Percentiles rank a stretch among this genome's conserved stretches.
Evolutionary conservation across 2,888 invertebrate genomes (phyloP).

Genomic region (Tetramorium bicarinatum): DNA sequence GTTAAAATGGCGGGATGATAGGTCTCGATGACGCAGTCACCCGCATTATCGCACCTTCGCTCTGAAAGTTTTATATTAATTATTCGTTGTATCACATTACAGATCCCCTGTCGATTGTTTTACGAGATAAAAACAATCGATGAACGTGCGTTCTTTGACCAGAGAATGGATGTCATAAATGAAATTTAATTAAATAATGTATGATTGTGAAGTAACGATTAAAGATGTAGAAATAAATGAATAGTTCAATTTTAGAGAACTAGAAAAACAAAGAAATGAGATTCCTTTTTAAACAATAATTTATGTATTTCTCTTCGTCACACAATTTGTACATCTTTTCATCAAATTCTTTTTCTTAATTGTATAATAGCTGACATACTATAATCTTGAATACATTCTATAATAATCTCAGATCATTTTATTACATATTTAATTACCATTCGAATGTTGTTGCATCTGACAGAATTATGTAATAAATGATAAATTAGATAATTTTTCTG

Average conservation of each 20-base stretch:
- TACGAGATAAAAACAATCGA: not conserved
- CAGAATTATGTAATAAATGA: not conserved
- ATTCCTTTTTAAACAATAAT: not conserved
- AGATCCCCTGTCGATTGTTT: not conserved
- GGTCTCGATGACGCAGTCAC: conserved; percentile 8
- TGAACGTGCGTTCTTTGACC: not conserved
- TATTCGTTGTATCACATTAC: not conserved
- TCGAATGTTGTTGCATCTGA: not conserved
- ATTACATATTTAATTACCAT: not conserved
- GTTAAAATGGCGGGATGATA: conserved; percentile 16
- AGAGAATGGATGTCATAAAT: not conserved
- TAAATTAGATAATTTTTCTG: not conserved
- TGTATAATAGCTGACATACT: not conserved
- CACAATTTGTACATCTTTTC: too few species aligned
- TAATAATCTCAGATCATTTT: not conserved
- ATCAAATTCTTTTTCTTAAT: not conserved
- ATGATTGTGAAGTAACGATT: not conserved
- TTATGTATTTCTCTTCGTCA: not conserved
- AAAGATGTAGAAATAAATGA: not conserved
- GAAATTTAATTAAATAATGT: not conserved
- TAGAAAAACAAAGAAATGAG: not conserved
- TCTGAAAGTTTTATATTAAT: conserved; percentile 28
- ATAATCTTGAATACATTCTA: not conserved
- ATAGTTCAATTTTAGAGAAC: not conserved
- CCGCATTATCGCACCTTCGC: conserved; percentile 46